Evolutionary conservation across 2,113 vertebrate genomes (phyloP).

Genomic region (Pavo muticus): DNA sequence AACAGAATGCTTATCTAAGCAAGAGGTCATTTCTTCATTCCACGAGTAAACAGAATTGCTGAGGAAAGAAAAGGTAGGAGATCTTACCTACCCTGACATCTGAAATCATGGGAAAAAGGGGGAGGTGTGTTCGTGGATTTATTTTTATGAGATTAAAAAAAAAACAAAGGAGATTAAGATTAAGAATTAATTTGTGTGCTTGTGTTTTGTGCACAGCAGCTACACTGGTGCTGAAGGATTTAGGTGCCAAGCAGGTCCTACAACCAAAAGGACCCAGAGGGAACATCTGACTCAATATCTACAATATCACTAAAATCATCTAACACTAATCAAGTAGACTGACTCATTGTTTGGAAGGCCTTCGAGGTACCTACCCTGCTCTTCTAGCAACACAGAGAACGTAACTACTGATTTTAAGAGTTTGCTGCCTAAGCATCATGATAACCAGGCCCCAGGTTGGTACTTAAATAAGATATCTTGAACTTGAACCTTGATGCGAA

Average conservation of each 20-base stretch:
- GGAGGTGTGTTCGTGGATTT: not conserved
- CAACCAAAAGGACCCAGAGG: not conserved
- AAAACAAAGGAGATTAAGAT: not conserved
- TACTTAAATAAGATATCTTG: not conserved
- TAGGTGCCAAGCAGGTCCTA: not conserved
- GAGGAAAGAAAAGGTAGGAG: not conserved
- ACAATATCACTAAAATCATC: not conserved
- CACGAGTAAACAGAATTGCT: not conserved
- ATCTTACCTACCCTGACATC: not conserved
- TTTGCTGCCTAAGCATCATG: not conserved
- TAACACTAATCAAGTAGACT: not conserved
- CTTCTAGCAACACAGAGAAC: not conserved
- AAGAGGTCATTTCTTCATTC: not conserved
- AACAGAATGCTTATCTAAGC: not conserved
- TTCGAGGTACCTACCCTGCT: not conserved
- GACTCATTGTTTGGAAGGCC: not conserved
- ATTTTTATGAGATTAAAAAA: not conserved
- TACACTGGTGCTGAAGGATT: not conserved
- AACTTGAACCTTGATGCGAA: not conserved
- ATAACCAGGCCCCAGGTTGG: not conserved
- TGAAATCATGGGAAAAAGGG: not conserved
- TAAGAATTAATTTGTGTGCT: not conserved
- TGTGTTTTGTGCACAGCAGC: rapidly evolving
- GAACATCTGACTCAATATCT: slow-evolving; percentile 22
- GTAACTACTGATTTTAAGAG: not conserved